Evolutionary conservation across 2,797 vertebrate genomes (phyloP).

Genomic region (Masticophis lateralis): DNA sequence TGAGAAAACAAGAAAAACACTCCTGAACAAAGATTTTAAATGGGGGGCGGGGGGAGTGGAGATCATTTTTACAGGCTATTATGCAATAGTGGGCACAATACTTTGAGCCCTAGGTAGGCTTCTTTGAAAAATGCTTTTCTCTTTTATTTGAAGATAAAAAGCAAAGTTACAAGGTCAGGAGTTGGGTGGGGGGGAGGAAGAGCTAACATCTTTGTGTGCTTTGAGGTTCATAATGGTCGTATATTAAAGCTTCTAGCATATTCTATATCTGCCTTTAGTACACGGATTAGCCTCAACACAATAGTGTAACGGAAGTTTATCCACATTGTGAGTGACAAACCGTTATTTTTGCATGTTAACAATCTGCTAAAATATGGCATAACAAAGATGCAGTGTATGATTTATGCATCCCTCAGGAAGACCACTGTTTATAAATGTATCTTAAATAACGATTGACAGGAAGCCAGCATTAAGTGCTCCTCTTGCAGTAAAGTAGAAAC

Average conservation of each 20-base stretch:
- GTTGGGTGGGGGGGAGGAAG: slow-evolving; percentile 57
- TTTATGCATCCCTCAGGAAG: slow-evolving; percentile 49
- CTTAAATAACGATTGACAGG: slow-evolving; percentile 43
- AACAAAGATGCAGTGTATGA: slow-evolving; percentile 45
- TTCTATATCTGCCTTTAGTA: slow-evolving; percentile 56
- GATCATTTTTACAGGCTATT: slow-evolving; percentile 62
- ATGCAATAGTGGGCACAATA: slow-evolving; percentile 59
- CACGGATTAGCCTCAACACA: slow-evolving; percentile 31
- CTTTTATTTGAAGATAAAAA: slow-evolving; percentile 76
- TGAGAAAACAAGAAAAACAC: slow-evolving; percentile 62
- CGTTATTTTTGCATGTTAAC: slow-evolving; percentile 47
- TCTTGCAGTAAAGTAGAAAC: slow-evolving; percentile 24
- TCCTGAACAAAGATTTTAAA: slow-evolving; percentile 51
- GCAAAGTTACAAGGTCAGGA: slow-evolving; percentile 74
- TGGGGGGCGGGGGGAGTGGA: slow-evolving; percentile 6
- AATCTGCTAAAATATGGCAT: slow-evolving; percentile 42
- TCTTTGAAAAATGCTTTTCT: slow-evolving; percentile 71
- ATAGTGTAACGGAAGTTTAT: slow-evolving; percentile 32
- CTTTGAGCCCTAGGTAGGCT: slow-evolving; percentile 51
- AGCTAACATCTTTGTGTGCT: slow-evolving; percentile 72
- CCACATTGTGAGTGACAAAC: slow-evolving; percentile 33
- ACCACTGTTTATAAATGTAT: slow-evolving; percentile 43
- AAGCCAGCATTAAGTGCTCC: slow-evolving; percentile 45
- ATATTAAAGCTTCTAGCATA: slow-evolving; percentile 59
- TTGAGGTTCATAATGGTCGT: slow-evolving; percentile 79